Evolutionary conservation across 2,797 vertebrate genomes (phyloP).

Genomic region (Zenarchopterus dispar): DNA sequence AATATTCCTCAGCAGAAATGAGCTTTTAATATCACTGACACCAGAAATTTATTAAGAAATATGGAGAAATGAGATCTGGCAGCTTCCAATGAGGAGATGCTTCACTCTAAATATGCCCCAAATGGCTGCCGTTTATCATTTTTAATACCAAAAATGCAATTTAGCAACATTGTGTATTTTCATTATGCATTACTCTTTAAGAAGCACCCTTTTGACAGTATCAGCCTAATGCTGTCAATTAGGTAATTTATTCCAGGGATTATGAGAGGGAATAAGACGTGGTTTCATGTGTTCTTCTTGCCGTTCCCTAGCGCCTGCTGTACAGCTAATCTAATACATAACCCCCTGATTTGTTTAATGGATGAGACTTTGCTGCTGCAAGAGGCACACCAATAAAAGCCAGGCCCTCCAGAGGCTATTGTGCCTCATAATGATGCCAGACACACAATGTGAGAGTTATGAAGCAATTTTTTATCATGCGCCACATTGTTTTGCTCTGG

Average conservation of each 20-base stretch:
- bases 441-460: slow-evolving; percentile 83
- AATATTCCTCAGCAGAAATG: slow-evolving; percentile 69
- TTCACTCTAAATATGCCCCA: slow-evolving; percentile 66
- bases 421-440: slow-evolving; percentile 84
- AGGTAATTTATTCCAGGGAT: slow-evolving; percentile 76
- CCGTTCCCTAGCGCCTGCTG: slow-evolving; percentile 67
- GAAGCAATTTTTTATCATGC: slow-evolving; percentile 83
- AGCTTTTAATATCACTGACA: slow-evolving; percentile 79
- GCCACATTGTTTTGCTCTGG: slow-evolving; percentile 79
- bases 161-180: slow-evolving; percentile 70
- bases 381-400: slow-evolving; percentile 82
- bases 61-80: slow-evolving; percentile 72
- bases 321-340: slow-evolving; percentile 85
- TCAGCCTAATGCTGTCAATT: slow-evolving; percentile 78
- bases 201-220: slow-evolving; percentile 70
- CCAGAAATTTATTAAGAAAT: slow-evolving; percentile 74
- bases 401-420: slow-evolving; percentile 78
- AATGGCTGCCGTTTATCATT: slow-evolving; percentile 76
- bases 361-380: slow-evolving; percentile 81
- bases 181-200: slow-evolving; percentile 70
- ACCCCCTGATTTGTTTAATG: slow-evolving; percentile 86
- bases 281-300: slow-evolving; percentile 67
- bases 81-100: slow-evolving; percentile 47
- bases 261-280: slow-evolving; percentile 69
- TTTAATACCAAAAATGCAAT: slow-evolving; percentile 78